Evolutionary conservation across 2,888 invertebrate genomes (phyloP).

Genomic region (Neria commutata): DNA sequence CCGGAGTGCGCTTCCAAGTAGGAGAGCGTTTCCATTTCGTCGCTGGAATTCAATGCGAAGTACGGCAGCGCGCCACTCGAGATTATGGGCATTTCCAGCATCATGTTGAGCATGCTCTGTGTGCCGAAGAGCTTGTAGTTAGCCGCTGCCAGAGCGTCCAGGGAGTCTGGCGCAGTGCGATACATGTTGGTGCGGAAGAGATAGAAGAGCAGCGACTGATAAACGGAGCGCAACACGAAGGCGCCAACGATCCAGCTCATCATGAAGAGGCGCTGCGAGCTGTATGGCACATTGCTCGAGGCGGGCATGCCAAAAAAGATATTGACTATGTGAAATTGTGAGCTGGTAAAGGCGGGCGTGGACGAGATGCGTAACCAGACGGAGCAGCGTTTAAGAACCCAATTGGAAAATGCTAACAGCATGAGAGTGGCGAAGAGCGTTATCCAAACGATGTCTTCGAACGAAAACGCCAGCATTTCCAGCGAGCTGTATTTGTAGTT

Average conservation of each 20-base stretch:
- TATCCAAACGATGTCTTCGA: conserved; percentile 35
- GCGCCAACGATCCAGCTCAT: conserved; percentile 17
- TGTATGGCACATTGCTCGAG: conserved; percentile 13
- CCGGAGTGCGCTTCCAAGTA: conserved; percentile 16
- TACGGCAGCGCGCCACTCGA: neutral
- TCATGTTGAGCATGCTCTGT: conserved; percentile 26
- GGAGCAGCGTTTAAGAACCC: neutral
- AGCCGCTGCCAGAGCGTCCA: conserved; percentile 32
- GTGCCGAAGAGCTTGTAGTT: conserved; percentile 32
- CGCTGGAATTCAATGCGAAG: neutral
- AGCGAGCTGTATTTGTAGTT: conserved; percentile 33
- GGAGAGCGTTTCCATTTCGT: conserved; percentile 30
- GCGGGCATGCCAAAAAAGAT: conserved; percentile 31
- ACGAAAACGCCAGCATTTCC: conserved; percentile 39
- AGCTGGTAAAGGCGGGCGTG: no score
- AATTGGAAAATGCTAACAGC: neutral
- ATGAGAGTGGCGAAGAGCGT: conserved; percentile 19
- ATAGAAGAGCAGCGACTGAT: conserved; percentile 46
- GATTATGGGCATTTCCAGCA: conserved; percentile 33
- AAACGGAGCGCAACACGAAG: conserved; percentile 40
- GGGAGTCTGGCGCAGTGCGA: conserved; percentile 20
- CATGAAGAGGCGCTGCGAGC: conserved; percentile 26
- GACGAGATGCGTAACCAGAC: conserved; percentile 32
- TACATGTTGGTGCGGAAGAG: conserved; percentile 41
- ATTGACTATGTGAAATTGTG: conserved; percentile 2